Evolutionary conservation across 2,888 invertebrate genomes (phyloP), one percentile per base, ranked within the genome.

Genomic region (Pseudococcus longispinus): DNA sequence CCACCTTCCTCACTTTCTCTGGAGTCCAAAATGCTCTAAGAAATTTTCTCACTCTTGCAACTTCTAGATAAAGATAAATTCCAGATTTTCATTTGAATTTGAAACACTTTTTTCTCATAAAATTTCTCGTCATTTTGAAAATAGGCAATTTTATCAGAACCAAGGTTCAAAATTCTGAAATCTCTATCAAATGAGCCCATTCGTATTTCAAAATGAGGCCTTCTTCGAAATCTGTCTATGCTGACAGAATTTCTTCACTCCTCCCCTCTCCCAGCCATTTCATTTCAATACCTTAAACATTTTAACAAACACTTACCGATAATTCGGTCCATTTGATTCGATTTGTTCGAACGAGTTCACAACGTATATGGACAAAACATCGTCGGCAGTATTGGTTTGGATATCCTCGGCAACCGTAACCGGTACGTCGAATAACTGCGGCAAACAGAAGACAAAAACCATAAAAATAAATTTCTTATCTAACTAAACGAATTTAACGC

Each of bases 391-490:
- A 37, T 46, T 65, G 65, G 70, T 20, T 44, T 85, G 44, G 29
- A 86, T 77, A 80, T 80, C 86, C 20, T 77, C 80, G 15, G 86
- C 55, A 15, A 46, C 77, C 46, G 51, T 23, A 26, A 55, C 23
- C 80, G 86, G 86, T 11, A 86, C 86, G 32, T 86, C 80, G 55
- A 86, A 77, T 55, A 86, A 80, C 86, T 86, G 86, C 80, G 80
- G 77, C 18, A 80, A 51, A 80, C 46, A 86, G 20, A 86, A 85
- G 42, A 85, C 85, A 65, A 85, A 85, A 60, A 85, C 85, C 85
- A 85, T 85, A 85, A 70, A 85, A 70, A 44, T 85, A 85, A 42
- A 44, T 83, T 83, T 8, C 37, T 37, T 9, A 9, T 8, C 37
- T 37, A 83, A 83, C 83, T 51, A 83, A 83, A 83, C 5, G 83